Evolutionary conservation across 2,113 vertebrate genomes (phyloP), one percentile per base, ranked within the genome.

Genomic region (Hydrochoerus hydrochaeris): DNA sequence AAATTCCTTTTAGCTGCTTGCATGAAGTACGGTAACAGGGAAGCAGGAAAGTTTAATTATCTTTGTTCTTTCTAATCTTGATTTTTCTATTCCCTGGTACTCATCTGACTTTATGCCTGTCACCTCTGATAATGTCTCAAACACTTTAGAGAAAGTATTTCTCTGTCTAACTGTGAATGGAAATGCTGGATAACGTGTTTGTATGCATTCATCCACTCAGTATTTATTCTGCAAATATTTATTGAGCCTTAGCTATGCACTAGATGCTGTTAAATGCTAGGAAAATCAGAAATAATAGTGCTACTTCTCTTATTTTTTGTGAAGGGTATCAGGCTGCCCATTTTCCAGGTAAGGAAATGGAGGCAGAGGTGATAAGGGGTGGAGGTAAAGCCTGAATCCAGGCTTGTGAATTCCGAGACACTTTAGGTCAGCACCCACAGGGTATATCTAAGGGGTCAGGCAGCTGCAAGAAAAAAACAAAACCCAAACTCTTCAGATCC

Each of bases 101-200:
- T 83, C 71, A 28, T 38, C 54, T 77, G 63, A 69, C n/a, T 96
- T 96, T 71, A 69, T 63, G 46, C 57, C 49, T 86, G 41, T 75
- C 60, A 62, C 14, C 49, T 35, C 62, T 26, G 44, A 46, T 44
- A 46, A 44, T 44, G 14, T 57, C 41, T 73, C 38, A 86, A 69
- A 78, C 30, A 28, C 46, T 94, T 88, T 62, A 62, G 1, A 46
- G 60, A 78, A 90, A 14, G n/a, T 35, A 38, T 54, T 35, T 94
- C 16, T 54, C 22, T 19, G 9, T 58, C 41, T 13, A 78, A n/a
- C 19, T 65, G 38, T 46, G 20, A 87, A 14, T 41, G 14, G 13
- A 63, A 16, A 86, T 19, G 20, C 1, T 49, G 38, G 35, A 26
- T 24, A 77, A 22, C 7, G 24, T 60, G 26, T 24, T 44, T 93